These are phyloP conservation scores for Anguilla pacifica DNA, from an alignment of 2,797 vertebrate genomes.

Conservation along the genomic window DNA sequence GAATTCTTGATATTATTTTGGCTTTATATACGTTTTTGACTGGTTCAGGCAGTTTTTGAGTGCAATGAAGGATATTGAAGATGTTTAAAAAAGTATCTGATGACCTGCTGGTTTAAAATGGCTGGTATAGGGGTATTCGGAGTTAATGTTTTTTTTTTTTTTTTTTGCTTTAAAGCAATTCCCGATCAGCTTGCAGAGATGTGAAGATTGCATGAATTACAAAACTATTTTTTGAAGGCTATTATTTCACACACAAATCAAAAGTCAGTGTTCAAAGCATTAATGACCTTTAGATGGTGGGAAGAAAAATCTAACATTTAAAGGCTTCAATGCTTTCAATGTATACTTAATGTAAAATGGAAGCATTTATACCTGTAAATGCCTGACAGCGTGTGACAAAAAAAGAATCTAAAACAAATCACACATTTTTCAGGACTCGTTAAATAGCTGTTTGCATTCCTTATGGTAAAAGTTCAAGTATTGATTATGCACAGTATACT, in stretches of 20 bases:
- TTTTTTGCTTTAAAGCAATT: too few species aligned
- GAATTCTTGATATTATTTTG: too few species aligned
- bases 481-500: not conserved
- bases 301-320: not conserved
- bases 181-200: not conserved
- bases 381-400: not conserved
- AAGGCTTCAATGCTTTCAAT: not conserved
- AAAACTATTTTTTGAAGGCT: not conserved
- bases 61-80: too few species aligned
- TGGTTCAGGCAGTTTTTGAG: too few species aligned
- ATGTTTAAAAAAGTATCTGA: not conserved
- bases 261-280: not conserved
- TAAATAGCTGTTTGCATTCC: not conserved
- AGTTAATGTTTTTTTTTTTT: too few species aligned
- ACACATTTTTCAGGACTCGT: not conserved
- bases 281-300: not conserved
- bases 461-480: not conserved
- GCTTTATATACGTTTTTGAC: too few species aligned
- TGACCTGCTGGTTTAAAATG: not conserved
- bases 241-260: not conserved
- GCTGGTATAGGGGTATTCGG: not conserved
- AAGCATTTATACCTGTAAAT: not conserved
- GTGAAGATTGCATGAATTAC: not conserved
- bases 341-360: not conserved
- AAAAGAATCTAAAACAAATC: not conserved